Evolutionary conservation across 2,888 invertebrate species (phyloP).

Genomic region (Gymnocheta viridis): DNA sequence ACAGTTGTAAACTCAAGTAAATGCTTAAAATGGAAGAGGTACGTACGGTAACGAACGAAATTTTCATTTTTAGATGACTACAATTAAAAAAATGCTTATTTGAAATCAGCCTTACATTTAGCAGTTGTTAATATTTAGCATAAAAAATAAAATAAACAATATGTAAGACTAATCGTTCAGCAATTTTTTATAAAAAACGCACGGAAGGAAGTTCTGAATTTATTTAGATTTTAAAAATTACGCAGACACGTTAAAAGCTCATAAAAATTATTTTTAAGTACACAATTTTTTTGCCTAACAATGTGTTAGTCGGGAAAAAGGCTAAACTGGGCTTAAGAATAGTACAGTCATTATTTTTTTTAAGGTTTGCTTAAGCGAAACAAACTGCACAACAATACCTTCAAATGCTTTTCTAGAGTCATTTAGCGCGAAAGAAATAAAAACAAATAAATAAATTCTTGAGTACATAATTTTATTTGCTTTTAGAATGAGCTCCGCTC

Average conservation of each 20-base stretch:
- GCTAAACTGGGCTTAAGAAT: background rate
- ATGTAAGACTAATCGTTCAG: conserved; percentile 5
- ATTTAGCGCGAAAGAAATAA: too few species aligned
- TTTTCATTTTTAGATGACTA: conserved; percentile 8
- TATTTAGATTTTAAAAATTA: conserved; percentile 11
- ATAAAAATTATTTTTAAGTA: background rate
- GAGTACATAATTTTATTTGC: conserved; percentile 11
- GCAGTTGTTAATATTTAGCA: conserved; percentile 26
- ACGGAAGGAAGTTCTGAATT: conserved; percentile 57
- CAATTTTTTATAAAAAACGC: background rate
- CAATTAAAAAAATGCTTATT: conserved; percentile 34
- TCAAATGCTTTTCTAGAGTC: conserved; percentile 53
- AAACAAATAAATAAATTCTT: background rate
- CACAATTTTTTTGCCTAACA: background rate
- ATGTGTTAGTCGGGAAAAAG: background rate
- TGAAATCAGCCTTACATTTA: conserved; percentile 5
- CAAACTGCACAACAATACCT: conserved; percentile 5
- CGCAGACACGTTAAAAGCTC: background rate
- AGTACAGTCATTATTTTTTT: conserved; percentile 19
- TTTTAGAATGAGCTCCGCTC: conserved; percentile 47
- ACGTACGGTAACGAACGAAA: conserved; percentile 23
- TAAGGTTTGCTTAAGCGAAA: conserved; percentile 1
- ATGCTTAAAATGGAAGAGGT: background rate
- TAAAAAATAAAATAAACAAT: background rate
- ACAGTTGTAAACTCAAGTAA: conserved; percentile 1